Percentiles rank a stretch among this genome's conserved stretches.
Conservation (phyloP, 1,140 invertebrate genomes). For the Brachionus calyciflorus region DNA sequence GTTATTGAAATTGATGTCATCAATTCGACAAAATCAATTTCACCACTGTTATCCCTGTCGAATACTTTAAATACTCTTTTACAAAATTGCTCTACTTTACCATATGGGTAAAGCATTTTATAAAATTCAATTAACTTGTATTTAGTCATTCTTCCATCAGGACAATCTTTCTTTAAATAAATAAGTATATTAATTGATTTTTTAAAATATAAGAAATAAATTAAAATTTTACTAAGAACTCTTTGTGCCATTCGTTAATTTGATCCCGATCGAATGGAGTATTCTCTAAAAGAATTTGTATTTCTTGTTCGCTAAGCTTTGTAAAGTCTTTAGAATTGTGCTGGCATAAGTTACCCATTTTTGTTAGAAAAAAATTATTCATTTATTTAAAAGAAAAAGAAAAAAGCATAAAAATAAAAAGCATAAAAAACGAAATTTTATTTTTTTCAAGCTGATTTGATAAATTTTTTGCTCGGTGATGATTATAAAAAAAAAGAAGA, state of each 20-base stretch:
- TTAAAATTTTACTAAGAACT: slow-evolving; percentile 57
- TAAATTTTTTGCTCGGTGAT: too few relatives aligned
- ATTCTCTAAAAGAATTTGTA: slow-evolving; percentile 57
- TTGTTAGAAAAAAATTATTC: background rate
- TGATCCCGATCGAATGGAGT: slow-evolving; percentile 59
- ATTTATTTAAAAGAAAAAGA: too few relatives aligned
- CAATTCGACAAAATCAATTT: slow-evolving; percentile 44
- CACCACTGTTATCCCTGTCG: slow-evolving; percentile 25
- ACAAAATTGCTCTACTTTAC: background rate
- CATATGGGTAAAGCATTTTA: slow-evolving; percentile 12
- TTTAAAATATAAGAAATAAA: background rate
- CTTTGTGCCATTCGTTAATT: slow-evolving; percentile 61
- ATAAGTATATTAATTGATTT: background rate
- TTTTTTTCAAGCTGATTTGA: too few relatives aligned
- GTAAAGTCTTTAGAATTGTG: background rate
- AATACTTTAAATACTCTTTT: slow-evolving; percentile 33
- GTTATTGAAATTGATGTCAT: slow-evolving; percentile 21
- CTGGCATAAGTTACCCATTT: background rate
- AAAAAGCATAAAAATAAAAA: too few relatives aligned
- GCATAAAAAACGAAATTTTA: too few relatives aligned
- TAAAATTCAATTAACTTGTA: slow-evolving; percentile 43
- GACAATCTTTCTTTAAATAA: background rate
- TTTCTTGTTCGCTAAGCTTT: slow-evolving; percentile 52
- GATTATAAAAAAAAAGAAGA: too few relatives aligned
- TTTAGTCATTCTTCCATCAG: slow-evolving; percentile 18